These are phyloP conservation scores for Pachyuromys duprasi DNA, from an alignment of 2,797 vertebrate species.

Conservation along the genomic window DNA sequence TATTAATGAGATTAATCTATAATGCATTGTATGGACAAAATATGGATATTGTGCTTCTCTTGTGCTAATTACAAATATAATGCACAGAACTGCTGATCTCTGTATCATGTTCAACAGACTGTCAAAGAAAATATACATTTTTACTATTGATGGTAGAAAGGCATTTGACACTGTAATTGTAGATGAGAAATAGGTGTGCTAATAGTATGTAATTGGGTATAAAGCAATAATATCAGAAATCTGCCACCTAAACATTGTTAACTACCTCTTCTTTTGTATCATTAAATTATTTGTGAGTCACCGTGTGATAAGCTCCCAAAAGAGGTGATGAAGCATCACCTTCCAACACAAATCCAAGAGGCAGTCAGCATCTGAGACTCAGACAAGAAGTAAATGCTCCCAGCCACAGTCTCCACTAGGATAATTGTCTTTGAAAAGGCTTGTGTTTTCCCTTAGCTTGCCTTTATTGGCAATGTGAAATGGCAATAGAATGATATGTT, in stretches of 20 bases:
- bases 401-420: not conserved
- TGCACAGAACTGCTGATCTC: not conserved
- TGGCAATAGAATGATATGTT: slow-evolving; percentile 33
- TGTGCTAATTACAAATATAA: slow-evolving; percentile 29
- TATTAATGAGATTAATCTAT: slow-evolving; percentile 62
- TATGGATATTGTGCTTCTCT: not conserved
- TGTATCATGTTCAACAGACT: not conserved
- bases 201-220: not conserved
- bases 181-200: slow-evolving; percentile 11
- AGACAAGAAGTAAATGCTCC: not conserved
- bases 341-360: not conserved
- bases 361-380: not conserved
- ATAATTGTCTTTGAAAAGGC: not conserved
- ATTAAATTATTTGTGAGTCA: slow-evolving; percentile 11
- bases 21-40: slow-evolving; percentile 35
- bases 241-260: not conserved
- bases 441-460: not conserved
- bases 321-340: not conserved
- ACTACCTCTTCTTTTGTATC: not conserved
- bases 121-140: not conserved
- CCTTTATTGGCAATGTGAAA: not conserved
- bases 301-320: not conserved
- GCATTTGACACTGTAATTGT: not conserved
- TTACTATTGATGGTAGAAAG: not conserved
- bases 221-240: slow-evolving; percentile 55